Evolutionary conservation across 2,113 vertebrate genomes (phyloP), one percentile per base, ranked within the genome.

Genomic region (Odocoileus hemionus): DNA sequence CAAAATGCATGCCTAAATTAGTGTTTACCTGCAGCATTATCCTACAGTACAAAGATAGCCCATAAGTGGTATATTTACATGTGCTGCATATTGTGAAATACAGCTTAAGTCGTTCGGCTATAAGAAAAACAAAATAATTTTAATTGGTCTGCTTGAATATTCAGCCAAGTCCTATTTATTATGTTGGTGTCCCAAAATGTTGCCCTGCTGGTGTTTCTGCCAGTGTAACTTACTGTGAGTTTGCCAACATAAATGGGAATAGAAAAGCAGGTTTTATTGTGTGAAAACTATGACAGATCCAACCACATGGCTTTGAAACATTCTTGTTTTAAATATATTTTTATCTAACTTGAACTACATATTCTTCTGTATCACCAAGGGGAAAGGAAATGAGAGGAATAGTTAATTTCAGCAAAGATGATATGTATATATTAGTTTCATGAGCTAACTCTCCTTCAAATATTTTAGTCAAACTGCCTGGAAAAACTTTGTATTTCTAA

Each of bases 401-500:
- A 96, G 96, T 86, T 96, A n/a, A 96, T 98, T 98, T 98, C 96
- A 97, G 52, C 92, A 96, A 89, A 95, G 89, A 97, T 36, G 98
- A 88, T 39, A 23, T 60, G 89, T 96, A 93, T 45, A 36, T 95
- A 86, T 98, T 98, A 89, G 96, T 98, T 97, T 97, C 94, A 96
- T 45, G 98, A 96, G 85, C 96, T 94, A 95, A 76, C 86, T 93
- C 82, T 97, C 89, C 88, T 98, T 95, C 83, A 67, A 94, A 89
- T 80, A 36, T 76, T 96, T 98, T 96, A 98, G 98, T 98, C 83
- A 97, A 98, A 96, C 86, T 96, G 97, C 26, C 70, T 74, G 89
- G 90, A 91, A 89, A 90, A 94, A 50, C 47, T 50, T 36, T 54
- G 58, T 94, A 97, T 98, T 98, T 98, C 97, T 97, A 97, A 98